phyloP scores from a whole-genome alignment of 1,140 invertebrate genomes.

The Drosophila rhopaloa region DNA sequence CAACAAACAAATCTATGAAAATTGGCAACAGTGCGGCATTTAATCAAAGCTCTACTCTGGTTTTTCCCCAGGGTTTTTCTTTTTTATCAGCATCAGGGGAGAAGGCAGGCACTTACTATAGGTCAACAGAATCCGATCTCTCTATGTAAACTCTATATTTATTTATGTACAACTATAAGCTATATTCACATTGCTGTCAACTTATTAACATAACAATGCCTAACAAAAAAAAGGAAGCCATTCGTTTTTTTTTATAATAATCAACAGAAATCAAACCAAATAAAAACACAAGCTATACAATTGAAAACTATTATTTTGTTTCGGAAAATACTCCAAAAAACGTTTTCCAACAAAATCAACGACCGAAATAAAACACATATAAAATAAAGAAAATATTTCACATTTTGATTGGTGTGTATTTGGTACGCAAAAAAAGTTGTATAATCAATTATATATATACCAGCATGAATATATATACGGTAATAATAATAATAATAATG shows the following conservation, averaged over 20 bases:
- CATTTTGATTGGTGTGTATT: conserved; percentile 74
- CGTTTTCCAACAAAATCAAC: too few species aligned
- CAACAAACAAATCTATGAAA: conserved; percentile 53
- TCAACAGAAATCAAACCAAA: too few species aligned
- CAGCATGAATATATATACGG: conserved; percentile 26
- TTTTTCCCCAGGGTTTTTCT: background rate
- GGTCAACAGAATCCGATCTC: conserved; percentile 40
- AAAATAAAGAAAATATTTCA: conserved; percentile 59
- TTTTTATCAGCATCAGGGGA: background rate
- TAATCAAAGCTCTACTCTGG: conserved; percentile 39
- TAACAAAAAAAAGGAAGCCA: too few species aligned
- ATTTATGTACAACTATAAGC: conserved; percentile 21
- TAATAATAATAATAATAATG: conserved; percentile 52
- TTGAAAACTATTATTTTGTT: too few species aligned
- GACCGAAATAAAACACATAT: conserved; percentile 14
- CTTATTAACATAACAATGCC: background rate
- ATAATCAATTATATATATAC: conserved; percentile 58
- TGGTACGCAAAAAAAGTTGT: conserved; percentile 74
- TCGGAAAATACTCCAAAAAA: too few species aligned
- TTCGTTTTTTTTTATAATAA: too few species aligned
- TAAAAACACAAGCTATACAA: background rate
- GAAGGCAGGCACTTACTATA: conserved; percentile 42
- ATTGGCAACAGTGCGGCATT: conserved; percentile 37
- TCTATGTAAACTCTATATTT: conserved; percentile 13
- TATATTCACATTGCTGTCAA: conserved; percentile 20